These are phyloP conservation scores for Trachurus trachurus DNA, from an alignment of 2,797 vertebrate species.

Conservation along the genomic window DNA sequence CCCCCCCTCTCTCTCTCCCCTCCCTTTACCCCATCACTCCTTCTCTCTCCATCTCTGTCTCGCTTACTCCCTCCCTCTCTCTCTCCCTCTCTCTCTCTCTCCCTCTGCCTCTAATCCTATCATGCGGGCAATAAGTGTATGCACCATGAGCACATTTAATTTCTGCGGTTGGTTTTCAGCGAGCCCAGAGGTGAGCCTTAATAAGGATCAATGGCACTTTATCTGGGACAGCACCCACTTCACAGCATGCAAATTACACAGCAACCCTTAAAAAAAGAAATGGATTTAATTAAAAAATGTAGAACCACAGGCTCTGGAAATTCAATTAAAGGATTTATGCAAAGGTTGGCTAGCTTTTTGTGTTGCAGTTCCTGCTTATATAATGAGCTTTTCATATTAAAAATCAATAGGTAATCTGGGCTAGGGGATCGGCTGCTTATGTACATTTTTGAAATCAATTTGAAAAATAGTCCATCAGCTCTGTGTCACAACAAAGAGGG, in stretches of 20 bases:
- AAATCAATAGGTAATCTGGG: constrained; percentile 99
- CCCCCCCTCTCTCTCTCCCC: constrained; percentile 47
- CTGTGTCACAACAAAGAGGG: constrained; percentile 91
- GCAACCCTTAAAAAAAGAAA: constrained; percentile 99
- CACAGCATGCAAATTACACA: constrained; percentile 99
- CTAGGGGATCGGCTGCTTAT: constrained; percentile 99
- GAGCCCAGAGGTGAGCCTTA: constrained; percentile 99
- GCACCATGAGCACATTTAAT: constrained; percentile 99
- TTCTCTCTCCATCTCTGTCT: constrained; percentile 73
- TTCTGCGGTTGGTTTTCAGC: constrained; percentile 99
- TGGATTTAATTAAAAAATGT: constrained; percentile 99
- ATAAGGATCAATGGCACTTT: constrained; percentile 99
- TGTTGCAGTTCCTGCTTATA: constrained; percentile 99
- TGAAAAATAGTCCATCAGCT: constrained; percentile 99
- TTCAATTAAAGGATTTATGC: constrained; percentile 99
- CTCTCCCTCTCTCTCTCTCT: constrained; percentile 68
- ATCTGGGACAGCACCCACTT: constrained; percentile 98
- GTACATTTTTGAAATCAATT: constrained; percentile 99
- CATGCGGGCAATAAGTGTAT: constrained; percentile 97
- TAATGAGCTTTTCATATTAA: constrained; percentile 99
- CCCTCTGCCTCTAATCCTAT: constrained; percentile 92
- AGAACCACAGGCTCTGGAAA: constrained; percentile 99
- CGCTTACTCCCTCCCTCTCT: constrained; percentile 32
- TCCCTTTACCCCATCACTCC: constrained; percentile 73
- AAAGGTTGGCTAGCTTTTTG: constrained; percentile 99